phyloP scores from a whole-genome alignment of 2,113 vertebrate genomes.

The Excalfactoria chinensis region DNA sequence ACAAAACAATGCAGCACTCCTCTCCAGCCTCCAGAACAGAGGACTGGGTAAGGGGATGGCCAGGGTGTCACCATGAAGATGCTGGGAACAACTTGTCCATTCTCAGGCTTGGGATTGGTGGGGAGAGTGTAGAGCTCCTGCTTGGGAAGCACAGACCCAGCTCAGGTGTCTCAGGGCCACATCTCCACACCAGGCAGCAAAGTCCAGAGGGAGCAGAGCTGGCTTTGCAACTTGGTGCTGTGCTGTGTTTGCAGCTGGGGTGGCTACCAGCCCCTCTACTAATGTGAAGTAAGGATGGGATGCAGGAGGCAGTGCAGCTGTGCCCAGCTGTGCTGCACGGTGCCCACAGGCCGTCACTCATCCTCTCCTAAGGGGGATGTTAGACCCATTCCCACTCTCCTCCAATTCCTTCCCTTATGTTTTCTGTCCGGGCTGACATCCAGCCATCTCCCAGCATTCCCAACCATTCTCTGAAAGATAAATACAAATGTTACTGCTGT shows the following conservation, averaged over 20 bases:
- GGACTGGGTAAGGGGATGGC: background rate
- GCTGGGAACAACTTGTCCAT: background rate
- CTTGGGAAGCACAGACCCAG: background rate
- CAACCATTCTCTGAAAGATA: background rate
- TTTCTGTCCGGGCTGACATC: background rate
- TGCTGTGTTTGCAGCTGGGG: background rate
- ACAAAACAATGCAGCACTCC: background rate
- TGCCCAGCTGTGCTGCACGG: background rate
- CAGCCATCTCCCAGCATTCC: background rate
- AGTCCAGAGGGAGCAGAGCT: background rate
- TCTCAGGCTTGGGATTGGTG: background rate
- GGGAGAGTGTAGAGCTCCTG: background rate
- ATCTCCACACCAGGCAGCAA: background rate
- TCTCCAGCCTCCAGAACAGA: background rate
- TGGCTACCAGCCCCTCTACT: background rate
- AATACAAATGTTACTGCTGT: background rate
- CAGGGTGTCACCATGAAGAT: background rate
- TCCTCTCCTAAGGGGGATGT: background rate
- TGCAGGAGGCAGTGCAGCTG: background rate
- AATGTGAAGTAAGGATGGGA: rapidly evolving
- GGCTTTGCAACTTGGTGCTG: background rate
- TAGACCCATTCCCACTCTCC: background rate
- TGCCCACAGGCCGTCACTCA: rapidly evolving
- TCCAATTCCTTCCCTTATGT: background rate
- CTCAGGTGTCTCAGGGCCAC: rapidly evolving